These are phyloP conservation scores for Carollia perspicillata DNA, from an alignment of 2,113 vertebrate species.

Conservation along the genomic window DNA sequence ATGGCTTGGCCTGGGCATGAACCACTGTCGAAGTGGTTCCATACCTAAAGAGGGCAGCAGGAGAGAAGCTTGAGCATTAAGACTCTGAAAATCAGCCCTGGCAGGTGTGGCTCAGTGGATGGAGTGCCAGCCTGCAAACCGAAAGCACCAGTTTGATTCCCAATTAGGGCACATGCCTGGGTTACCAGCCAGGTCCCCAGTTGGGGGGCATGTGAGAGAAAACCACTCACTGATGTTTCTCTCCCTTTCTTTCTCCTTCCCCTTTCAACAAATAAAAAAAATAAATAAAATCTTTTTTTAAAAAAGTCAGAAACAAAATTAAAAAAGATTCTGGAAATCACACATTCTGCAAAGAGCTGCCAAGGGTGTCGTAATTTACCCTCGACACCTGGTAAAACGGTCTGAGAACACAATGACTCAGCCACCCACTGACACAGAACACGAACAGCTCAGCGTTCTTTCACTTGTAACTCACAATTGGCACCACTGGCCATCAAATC, in stretches of 20 bases:
- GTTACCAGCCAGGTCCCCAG: too few relatives aligned
- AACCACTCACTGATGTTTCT: too few relatives aligned
- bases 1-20: slow-evolving; percentile 98
- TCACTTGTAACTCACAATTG: neutral
- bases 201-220: too few relatives aligned
- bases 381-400: neutral
- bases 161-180: too few relatives aligned
- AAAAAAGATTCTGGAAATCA: neutral
- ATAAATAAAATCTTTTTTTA: too few relatives aligned
- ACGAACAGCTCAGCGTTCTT: neutral
- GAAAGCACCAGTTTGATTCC: too few relatives aligned
- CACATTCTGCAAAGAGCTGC: neutral
- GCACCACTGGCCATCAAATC: neutral
- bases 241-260: too few relatives aligned
- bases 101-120: too few relatives aligned
- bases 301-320: too few relatives aligned
- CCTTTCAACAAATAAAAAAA: too few relatives aligned
- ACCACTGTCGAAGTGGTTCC: slow-evolving; percentile 99
- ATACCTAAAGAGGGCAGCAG: slow-evolving; percentile 85
- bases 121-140: too few relatives aligned
- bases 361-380: neutral
- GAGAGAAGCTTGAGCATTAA: neutral
- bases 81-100: neutral
- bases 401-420: neutral
- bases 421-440: neutral